A percentile compares a stretch with the other conserved stretches of the same genome.
Conservation (phyloP, 2,888 invertebrate genomes). For the Lycocerus yunnanus region DNA sequence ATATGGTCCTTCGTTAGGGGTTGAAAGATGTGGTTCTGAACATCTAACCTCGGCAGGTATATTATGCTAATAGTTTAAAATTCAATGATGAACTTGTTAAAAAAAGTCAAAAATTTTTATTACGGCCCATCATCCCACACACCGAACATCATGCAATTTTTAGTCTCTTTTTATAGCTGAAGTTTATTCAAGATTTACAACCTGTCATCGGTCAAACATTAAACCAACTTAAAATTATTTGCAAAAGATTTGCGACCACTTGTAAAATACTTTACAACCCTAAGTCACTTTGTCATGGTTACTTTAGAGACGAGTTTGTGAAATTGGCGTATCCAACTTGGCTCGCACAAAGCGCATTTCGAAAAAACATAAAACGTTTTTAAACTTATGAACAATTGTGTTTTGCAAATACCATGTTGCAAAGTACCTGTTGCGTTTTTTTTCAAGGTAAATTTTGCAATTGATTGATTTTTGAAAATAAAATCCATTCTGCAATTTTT, state of each 20-base stretch:
- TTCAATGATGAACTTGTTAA: neutral
- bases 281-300: slow-evolving; percentile 30
- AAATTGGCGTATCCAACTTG: neutral
- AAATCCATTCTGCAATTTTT: no score
- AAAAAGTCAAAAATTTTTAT: neutral
- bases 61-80: neutral
- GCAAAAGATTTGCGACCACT: slow-evolving; percentile 16
- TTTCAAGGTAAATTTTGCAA: no score
- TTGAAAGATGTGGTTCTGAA: neutral
- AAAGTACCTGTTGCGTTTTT: neutral
- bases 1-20: neutral
- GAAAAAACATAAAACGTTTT: neutral
- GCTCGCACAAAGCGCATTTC: neutral
- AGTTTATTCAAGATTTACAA: neutral
- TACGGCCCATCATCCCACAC: neutral
- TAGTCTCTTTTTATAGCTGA: neutral
- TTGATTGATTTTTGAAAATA: no score
- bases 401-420: neutral
- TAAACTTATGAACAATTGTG: neutral
- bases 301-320: neutral
- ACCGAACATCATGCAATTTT: neutral
- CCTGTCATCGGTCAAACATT: neutral
- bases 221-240: slow-evolving; percentile 24
- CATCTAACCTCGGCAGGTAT: neutral
- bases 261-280: slow-evolving; percentile 21